These are phyloP conservation scores for Cairina moschata DNA, from an alignment of 2,113 vertebrate genomes.

Conservation along the genomic window DNA sequence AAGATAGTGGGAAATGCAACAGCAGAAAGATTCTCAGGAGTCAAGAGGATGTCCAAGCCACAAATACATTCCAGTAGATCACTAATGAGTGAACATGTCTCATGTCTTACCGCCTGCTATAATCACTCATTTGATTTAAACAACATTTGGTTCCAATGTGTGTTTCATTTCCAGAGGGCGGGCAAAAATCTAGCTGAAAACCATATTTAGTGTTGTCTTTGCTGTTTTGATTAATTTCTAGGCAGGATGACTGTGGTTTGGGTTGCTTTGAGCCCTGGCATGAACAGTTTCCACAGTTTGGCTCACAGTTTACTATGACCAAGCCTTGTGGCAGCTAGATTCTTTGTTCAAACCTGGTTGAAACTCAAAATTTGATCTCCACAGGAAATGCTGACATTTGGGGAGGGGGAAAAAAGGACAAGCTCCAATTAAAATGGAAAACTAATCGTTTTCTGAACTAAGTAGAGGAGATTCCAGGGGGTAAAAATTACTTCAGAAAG, in stretches of 20 bases:
- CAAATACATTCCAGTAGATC: constrained; percentile 64
- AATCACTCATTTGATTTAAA: constrained; percentile 67
- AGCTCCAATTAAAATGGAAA: not conserved
- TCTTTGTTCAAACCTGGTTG: constrained; percentile 8
- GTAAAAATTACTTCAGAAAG: constrained; percentile 3
- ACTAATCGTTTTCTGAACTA: not conserved
- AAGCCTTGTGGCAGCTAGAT: constrained; percentile 9
- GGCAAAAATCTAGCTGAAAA: constrained; percentile 47
- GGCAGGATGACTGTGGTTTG: constrained; percentile 68
- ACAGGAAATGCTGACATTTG: constrained; percentile 17
- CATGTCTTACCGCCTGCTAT: constrained; percentile 39
- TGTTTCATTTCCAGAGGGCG: constrained; percentile 43
- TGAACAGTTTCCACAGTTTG: constrained; percentile 50
- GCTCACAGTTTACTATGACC: not conserved
- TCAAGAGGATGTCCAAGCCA: constrained; percentile 65
- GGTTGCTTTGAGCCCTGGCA: constrained; percentile 45
- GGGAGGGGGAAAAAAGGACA: not conserved
- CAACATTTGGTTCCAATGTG: constrained; percentile 65
- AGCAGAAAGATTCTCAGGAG: constrained; percentile 40
- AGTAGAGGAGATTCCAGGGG: not conserved
- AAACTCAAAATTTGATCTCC: constrained; percentile 18
- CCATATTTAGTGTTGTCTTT: constrained; percentile 51
- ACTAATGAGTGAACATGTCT: constrained; percentile 69
- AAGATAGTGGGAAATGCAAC: not conserved
- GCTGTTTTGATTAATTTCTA: constrained; percentile 66